Evolutionary conservation across 2,888 invertebrate species (phyloP).

Genomic region (Standfussiana lucernea): DNA sequence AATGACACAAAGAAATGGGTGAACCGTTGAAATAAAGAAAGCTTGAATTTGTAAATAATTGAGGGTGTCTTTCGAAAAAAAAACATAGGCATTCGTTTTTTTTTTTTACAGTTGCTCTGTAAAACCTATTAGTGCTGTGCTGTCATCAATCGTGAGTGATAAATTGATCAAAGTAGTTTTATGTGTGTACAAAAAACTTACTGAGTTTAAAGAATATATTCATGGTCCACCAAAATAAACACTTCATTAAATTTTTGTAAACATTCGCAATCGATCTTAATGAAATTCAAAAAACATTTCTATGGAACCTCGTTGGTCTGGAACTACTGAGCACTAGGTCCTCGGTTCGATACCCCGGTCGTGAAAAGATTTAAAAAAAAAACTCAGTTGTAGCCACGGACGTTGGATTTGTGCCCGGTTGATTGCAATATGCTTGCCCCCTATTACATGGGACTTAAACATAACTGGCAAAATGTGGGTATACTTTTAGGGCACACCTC

Average conservation of each 20-base stretch:
- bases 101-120: not conserved
- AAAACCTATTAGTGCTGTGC: not conserved
- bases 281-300: not conserved
- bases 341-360: not conserved
- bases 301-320: no score
- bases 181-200: not conserved
- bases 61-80: constrained; percentile 42
- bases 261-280: not conserved
- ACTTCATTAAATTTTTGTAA: not conserved
- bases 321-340: not conserved
- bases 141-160: constrained; percentile 1
- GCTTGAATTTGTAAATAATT: constrained; percentile 36
- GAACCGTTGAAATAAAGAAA: constrained; percentile 36
- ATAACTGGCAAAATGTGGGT: not conserved
- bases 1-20: constrained; percentile 41
- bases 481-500: not conserved
- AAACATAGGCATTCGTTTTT: not conserved
- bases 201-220: not conserved
- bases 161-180: constrained; percentile 17
- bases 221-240: not conserved
- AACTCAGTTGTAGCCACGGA: not conserved
- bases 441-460: not conserved
- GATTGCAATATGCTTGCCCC: no score
- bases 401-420: not conserved
- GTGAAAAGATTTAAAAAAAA: not conserved